A percentile compares a stretch with the other conserved stretches of the same genome.
phyloP scores from a whole-genome alignment of 2,113 vertebrate genomes.

The Strigops habroptila region DNA sequence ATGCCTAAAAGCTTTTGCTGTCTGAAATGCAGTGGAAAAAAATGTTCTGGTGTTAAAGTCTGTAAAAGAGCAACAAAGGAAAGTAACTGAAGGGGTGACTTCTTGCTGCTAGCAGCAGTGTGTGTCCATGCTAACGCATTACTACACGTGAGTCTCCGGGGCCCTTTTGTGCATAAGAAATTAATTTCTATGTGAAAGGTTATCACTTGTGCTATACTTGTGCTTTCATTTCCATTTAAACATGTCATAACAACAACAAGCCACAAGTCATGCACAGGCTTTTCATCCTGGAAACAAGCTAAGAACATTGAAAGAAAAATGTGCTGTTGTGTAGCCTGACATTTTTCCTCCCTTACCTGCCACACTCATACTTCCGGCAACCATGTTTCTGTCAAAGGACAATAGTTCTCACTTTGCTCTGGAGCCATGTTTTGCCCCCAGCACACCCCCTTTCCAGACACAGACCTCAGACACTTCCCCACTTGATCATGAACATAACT shows the following conservation, averaged over 20 bases:
- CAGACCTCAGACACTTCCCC: not conserved
- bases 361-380: not conserved
- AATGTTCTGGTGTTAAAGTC: not conserved
- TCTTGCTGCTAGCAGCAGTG: fast-evolving
- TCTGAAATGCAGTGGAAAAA: not conserved
- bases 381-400: not conserved
- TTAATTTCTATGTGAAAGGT: not conserved
- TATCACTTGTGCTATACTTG: not conserved
- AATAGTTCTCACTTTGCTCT: not conserved
- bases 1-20: not conserved
- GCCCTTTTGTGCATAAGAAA: not conserved
- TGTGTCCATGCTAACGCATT: fast-evolving
- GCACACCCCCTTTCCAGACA: not conserved
- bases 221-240: not conserved
- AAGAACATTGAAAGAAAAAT: not conserved
- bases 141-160: not conserved
- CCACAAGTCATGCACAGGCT: not conserved
- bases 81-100: not conserved
- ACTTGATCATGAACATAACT: fast-evolving
- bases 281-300: not conserved
- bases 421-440: not conserved
- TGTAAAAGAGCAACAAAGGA: not conserved
- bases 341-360: not conserved
- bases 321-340: not conserved
- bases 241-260: not conserved